Conservation (phyloP, 2,113 vertebrate species). For the Vanacampus margaritifer region DNA sequence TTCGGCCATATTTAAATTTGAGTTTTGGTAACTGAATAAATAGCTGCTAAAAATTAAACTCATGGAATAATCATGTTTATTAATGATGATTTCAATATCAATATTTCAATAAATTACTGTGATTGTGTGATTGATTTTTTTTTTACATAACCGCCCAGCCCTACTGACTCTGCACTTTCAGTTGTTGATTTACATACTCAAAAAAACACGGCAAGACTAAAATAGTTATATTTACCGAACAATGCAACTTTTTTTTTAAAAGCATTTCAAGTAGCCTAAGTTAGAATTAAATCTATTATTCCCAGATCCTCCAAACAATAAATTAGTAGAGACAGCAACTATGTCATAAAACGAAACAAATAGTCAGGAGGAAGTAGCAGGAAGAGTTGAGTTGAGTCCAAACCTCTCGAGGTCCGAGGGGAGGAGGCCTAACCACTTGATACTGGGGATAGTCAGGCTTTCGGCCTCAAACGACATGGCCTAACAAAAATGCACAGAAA, state of each 20-base stretch:
- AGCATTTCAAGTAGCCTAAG: not conserved
- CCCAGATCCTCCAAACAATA: slow-evolving; percentile 17
- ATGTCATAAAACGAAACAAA: slow-evolving; percentile 69
- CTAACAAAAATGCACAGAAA: slow-evolving; percentile 64
- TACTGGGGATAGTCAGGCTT: slow-evolving; percentile 88
- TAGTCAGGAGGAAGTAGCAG: slow-evolving; percentile 63
- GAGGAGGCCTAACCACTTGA: slow-evolving; percentile 95
- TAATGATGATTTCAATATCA: no score
- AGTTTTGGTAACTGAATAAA: no score
- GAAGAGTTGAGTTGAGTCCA: slow-evolving; percentile 50
- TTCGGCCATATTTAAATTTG: no score
- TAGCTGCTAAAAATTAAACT: no score
- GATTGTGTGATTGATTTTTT: no score
- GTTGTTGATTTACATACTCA: no score
- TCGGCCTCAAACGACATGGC: slow-evolving; percentile 96
- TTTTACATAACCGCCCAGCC: no score
- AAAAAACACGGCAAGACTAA: no score
- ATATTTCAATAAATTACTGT: no score
- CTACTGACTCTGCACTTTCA: no score
- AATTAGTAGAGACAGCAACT: slow-evolving; percentile 52
- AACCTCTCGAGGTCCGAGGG: slow-evolving; percentile 94
- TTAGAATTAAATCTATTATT: slow-evolving; percentile 54
- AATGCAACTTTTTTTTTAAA: not conserved
- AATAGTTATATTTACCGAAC: not conserved
- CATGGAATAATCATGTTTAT: no score